A percentile compares a stretch with the other conserved stretches of the same genome.
Evolutionary conservation across 1,140 invertebrate species (phyloP).

Genomic region (Protaetia brevitarsis): DNA sequence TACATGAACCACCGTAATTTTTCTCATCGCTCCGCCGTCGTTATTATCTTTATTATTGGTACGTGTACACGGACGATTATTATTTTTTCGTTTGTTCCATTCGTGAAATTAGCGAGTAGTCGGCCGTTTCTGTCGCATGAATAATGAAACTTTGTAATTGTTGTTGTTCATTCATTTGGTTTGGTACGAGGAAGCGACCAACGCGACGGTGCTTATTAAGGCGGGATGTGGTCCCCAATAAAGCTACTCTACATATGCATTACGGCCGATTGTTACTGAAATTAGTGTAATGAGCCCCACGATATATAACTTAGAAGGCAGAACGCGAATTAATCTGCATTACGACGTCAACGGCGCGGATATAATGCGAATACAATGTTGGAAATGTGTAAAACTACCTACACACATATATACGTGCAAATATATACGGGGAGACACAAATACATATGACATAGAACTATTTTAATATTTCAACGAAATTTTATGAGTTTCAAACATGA

Average conservation of each 20-base stretch:
- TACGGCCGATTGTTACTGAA: slow-evolving; percentile 32
- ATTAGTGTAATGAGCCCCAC: slow-evolving; percentile 38
- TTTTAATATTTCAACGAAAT: too few species aligned
- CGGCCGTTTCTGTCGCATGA: slow-evolving; percentile 32
- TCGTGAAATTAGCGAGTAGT: slow-evolving; percentile 4
- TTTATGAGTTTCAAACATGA: too few species aligned
- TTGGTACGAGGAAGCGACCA: slow-evolving; percentile 34
- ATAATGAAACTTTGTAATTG: slow-evolving; percentile 29
- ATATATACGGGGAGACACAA: neutral
- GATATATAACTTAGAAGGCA: slow-evolving; percentile 22
- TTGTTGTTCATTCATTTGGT: slow-evolving; percentile 33
- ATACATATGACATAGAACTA: too few species aligned
- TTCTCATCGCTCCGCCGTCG: neutral
- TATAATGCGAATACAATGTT: neutral
- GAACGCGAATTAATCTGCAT: slow-evolving; percentile 20
- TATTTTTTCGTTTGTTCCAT: slow-evolving; percentile 15
- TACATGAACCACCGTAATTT: neutral
- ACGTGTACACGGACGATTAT: neutral
- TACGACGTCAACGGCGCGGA: slow-evolving; percentile 4
- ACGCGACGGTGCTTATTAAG: slow-evolving; percentile 36
- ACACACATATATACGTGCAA: neutral
- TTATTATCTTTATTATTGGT: slow-evolving; percentile 11
- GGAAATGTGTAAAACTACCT: neutral
- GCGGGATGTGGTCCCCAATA: slow-evolving; percentile 37
- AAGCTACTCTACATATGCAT: slow-evolving; percentile 37